phyloP scores from a whole-genome alignment of 2,888 invertebrate genomes.

The Drosophila mimica region DNA sequence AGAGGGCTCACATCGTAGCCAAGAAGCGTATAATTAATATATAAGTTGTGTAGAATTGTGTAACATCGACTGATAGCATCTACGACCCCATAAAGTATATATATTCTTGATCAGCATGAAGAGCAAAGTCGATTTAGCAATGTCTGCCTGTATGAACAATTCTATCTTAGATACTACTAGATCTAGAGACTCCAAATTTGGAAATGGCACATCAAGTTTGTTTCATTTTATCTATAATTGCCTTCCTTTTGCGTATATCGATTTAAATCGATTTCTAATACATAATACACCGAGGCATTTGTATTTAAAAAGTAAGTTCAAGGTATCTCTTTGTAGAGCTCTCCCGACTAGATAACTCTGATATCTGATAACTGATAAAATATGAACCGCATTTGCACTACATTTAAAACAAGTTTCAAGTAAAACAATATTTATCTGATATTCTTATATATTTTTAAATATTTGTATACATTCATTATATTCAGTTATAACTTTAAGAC shows the following conservation, averaged over 20 bases:
- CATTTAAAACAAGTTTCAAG: background rate
- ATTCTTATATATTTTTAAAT: background rate
- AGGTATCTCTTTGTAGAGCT: background rate
- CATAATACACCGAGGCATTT: background rate
- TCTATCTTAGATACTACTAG: background rate
- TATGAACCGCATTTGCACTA: background rate
- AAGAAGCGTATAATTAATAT: background rate
- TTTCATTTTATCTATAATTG: background rate
- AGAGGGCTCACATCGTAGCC: background rate
- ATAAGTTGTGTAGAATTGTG: background rate
- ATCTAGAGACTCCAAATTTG: background rate
- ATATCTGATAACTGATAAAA: background rate
- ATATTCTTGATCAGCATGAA: background rate
- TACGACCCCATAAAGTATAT: background rate
- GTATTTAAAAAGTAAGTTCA: background rate
- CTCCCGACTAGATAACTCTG: background rate
- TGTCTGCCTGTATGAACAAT: background rate
- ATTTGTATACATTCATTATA: background rate
- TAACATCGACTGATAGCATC: background rate
- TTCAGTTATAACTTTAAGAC: background rate
- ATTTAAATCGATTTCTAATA: background rate
- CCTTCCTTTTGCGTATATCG: background rate
- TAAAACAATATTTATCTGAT: background rate
- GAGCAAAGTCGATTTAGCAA: background rate
- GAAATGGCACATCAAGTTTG: background rate